Percentiles rank a stretch among this genome's conserved stretches.
Conservation (phyloP, 1,140 invertebrate genomes). For the Saccostrea echinata region DNA sequence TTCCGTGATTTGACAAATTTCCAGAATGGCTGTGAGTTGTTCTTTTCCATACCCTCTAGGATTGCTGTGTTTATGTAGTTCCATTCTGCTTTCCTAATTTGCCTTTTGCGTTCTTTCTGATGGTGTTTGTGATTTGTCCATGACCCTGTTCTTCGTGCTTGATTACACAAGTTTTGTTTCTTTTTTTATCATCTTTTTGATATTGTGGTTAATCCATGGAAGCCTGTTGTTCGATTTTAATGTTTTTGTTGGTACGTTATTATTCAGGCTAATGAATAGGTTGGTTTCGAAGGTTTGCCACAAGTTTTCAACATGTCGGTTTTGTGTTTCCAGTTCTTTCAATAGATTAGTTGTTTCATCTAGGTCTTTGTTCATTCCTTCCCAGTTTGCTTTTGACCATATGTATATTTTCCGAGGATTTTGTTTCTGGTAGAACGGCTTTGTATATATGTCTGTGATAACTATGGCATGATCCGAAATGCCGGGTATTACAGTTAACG, state of each 20-base stretch:
- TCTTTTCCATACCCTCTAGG: constrained; percentile 53
- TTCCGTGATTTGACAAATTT: constrained; percentile 58
- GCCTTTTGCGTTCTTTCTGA: constrained; percentile 54
- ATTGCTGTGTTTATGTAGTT: constrained; percentile 59
- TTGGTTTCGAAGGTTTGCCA: not conserved
- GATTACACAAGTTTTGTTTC: constrained; percentile 10
- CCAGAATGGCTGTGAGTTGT: constrained; percentile 64
- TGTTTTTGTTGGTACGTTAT: constrained; percentile 18
- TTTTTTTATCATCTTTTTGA: not conserved
- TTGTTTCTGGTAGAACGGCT: not conserved
- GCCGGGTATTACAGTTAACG: constrained; percentile 41
- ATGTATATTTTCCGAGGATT: not conserved
- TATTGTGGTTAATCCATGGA: constrained; percentile 28
- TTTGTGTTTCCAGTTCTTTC: too few species aligned
- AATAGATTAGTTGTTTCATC: too few species aligned
- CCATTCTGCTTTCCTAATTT: constrained; percentile 56
- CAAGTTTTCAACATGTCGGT: not conserved
- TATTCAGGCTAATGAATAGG: not conserved
- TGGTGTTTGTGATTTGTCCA: not conserved
- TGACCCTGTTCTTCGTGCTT: not conserved
- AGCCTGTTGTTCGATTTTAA: not conserved
- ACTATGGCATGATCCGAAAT: constrained; percentile 44
- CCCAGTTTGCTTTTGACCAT: constrained; percentile 30
- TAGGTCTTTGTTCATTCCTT: not conserved
- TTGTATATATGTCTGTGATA: not conserved